Evolutionary conservation across 2,797 vertebrate species (phyloP).

Genomic region (Microctenopoma stevenorrisi): DNA sequence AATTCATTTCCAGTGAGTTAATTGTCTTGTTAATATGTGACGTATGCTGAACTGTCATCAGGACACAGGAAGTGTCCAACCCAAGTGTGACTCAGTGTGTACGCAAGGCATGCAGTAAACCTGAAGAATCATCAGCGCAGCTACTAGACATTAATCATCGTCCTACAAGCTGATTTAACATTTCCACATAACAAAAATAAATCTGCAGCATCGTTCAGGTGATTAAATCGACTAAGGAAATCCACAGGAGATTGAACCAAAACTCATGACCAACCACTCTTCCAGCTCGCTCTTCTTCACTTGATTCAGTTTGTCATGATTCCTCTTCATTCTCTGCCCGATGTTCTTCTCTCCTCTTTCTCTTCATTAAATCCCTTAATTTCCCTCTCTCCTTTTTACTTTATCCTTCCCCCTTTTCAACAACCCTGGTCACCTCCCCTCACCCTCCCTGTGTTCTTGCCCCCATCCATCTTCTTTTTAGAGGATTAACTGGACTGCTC

Average conservation of each 20-base stretch:
- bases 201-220: not conserved
- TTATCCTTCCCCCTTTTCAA: conserved; percentile 7
- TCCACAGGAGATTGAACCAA: not conserved
- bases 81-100: conserved; percentile 17
- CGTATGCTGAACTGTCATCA: not conserved
- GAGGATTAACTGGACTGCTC: conserved; percentile 71
- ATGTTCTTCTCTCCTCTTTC: not conserved
- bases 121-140: not conserved
- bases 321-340: not conserved
- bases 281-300: conserved; percentile 7
- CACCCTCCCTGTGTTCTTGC: not conserved
- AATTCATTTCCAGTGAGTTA: too few species aligned
- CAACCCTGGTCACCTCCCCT: not conserved
- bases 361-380: conserved; percentile 1
- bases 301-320: conserved; percentile 17
- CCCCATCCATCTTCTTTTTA: conserved; percentile 45
- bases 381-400: conserved; percentile 9
- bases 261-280: too few species aligned
- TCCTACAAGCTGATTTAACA: not conserved
- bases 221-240: not conserved
- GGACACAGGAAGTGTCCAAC: conserved; percentile 7
- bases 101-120: not conserved
- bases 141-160: not conserved
- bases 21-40: not conserved
- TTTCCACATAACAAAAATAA: not conserved